These are phyloP conservation scores for Daktulosphaira vitifoliae DNA, from an alignment of 1,140 invertebrate species.

Conservation along the genomic window DNA sequence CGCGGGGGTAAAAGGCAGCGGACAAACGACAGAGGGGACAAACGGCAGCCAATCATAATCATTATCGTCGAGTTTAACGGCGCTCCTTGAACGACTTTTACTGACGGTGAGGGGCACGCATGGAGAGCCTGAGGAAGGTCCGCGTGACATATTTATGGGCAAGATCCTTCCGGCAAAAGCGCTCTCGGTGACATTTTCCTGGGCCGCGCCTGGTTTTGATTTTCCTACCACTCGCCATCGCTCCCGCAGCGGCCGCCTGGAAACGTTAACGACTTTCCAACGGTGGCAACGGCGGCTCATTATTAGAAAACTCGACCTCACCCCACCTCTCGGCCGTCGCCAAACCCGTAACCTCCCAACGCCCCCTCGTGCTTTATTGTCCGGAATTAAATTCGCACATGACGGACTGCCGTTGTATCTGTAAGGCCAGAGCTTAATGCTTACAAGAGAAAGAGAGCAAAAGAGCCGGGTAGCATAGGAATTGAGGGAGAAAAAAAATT, in stretches of 20 bases:
- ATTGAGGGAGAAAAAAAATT: conserved; percentile 12
- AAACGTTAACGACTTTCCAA: conserved; percentile 31
- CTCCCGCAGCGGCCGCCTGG: conserved; percentile 3
- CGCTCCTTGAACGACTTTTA: conserved; percentile 14
- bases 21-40: not conserved
- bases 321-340: not conserved
- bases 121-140: conserved; percentile 5
- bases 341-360: not conserved
- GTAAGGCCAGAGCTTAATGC: no score
- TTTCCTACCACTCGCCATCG: not conserved
- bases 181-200: conserved; percentile 33
- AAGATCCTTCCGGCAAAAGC: conserved; percentile 30
- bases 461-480: not conserved
- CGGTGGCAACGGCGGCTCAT: conserved; percentile 20
- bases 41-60: conserved; percentile 32
- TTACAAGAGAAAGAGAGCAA: no score
- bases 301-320: conserved; percentile 26
- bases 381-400: conserved; percentile 31
- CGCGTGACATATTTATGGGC: conserved; percentile 30
- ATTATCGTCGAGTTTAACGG: conserved; percentile 32
- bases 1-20: not conserved
- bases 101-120: not conserved
- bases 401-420: conserved; percentile 7
- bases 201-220: conserved; percentile 22
- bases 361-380: conserved; percentile 27